Base-by-base conservation (phyloP, 2,888 invertebrate species). In the Sinelater perroti region DNA sequence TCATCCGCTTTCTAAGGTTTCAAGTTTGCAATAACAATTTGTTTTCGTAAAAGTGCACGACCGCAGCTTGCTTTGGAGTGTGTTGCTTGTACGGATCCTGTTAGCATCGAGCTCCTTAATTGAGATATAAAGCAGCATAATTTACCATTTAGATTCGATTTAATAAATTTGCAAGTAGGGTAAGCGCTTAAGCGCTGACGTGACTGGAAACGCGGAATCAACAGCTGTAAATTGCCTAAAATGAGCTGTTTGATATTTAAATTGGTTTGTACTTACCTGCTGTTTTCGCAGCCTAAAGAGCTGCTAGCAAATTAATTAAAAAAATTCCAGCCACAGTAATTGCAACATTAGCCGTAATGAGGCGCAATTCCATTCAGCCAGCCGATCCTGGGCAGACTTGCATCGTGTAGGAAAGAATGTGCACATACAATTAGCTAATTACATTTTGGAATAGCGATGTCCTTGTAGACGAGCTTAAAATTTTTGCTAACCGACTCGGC, bases 141-240 rank as follows among this genome's bases (percentile, higher is more conserved):
- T 35, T 35, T 35, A 18, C 16, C 16, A 35, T 35, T 35, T 35
- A 14, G 18, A 35, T 35, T 35, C 35, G n/a, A 16, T 17, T 35
- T 35, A 16, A 35, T 35, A 35, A 35, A 35, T 35, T 16, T 16
- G 18, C 18, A 35, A 35, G 35, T 35, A 35, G 35, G 35, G 14
- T 35, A 35, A 35, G 35, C 14, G 16, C 16, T 35, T 35, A 5
- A 35, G 18, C 8, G 8, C 35, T 35, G n/a, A 33, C 33, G n/a
- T 17, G 16, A 6, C 18, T 35, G 16, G 17, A 1, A 7, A n/a
- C 5, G 17, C 18, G 8, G 35, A 35, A 35, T 35, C 16, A n/a
- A n/a, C n/a, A 35, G 17, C 14, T 26, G n/a, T 6, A 5, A 10
- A 30, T 6, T 30, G 13, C 13, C 13, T 11, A 30, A 30, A 4